Conservation (phyloP, 2,888 invertebrate species). For the Campopleginae sp. region DNA sequence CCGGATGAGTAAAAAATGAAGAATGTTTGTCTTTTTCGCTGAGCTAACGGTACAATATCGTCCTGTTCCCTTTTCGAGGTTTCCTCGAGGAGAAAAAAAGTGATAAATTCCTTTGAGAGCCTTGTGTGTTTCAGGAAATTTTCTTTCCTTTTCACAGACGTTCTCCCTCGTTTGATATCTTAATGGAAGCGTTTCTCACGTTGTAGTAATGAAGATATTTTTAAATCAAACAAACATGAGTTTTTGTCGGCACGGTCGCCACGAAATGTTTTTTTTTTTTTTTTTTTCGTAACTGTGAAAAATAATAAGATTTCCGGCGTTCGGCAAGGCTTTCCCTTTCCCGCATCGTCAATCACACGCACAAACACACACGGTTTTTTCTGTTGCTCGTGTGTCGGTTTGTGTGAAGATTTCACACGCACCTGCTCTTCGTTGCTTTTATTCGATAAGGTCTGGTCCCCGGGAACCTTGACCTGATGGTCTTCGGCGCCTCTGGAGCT, state of each 20-base stretch:
- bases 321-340: conserved; percentile 48
- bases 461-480: conserved; percentile 55
- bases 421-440: conserved; percentile 30
- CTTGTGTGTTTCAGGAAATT: neutral
- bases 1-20: conserved; percentile 26
- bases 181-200: conserved; percentile 23
- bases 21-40: conserved; percentile 16
- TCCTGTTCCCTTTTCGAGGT: neutral
- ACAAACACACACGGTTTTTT: neutral
- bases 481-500: conserved; percentile 10
- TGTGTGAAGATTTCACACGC: conserved; percentile 18
- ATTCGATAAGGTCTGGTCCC: conserved; percentile 24
- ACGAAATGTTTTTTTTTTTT: neutral
- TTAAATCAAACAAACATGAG: conserved; percentile 7
- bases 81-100: conserved; percentile 14
- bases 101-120: conserved; percentile 27
- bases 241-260: neutral
- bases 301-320: conserved; percentile 47
- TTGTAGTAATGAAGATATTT: neutral
- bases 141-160: conserved; percentile 1
- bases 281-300: conserved; percentile 13
- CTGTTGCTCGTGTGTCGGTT: neutral
- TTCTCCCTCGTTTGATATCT: neutral
- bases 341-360: conserved; percentile 40
- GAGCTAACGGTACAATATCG: conserved; percentile 30